phyloP scores from a whole-genome alignment of 1,140 invertebrate species.

The Heliconius hewitsoni region DNA sequence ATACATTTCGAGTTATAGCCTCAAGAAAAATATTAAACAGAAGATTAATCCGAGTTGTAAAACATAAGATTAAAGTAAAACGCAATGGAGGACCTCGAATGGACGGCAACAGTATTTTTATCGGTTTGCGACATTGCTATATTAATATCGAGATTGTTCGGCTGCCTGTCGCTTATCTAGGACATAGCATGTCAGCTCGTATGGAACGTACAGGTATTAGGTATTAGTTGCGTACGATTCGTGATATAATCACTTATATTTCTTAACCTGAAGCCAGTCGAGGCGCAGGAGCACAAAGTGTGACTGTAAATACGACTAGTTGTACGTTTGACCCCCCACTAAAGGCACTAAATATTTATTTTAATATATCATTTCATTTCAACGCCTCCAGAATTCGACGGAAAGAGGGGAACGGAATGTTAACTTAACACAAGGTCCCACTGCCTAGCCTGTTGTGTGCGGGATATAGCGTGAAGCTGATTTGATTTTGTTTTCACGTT shows the following conservation, averaged over 20 bases:
- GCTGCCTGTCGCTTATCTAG: constrained; percentile 72
- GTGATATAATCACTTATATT: constrained; percentile 70
- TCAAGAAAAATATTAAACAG: background rate
- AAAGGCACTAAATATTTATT: too few relatives aligned
- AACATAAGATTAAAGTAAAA: constrained; percentile 33
- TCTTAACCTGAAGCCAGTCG: constrained; percentile 29
- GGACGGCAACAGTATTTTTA: constrained; percentile 52
- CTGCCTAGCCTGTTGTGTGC: too few relatives aligned
- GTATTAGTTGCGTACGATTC: constrained; percentile 53
- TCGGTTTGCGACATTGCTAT: constrained; percentile 54
- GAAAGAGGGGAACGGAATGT: too few relatives aligned
- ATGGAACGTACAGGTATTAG: constrained; percentile 51
- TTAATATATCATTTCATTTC: too few relatives aligned
- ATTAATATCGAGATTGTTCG: constrained; percentile 57
- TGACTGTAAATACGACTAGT: too few relatives aligned
- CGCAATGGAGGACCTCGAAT: constrained; percentile 35
- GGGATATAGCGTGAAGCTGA: too few relatives aligned
- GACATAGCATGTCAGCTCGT: constrained; percentile 71
- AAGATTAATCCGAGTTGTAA: background rate
- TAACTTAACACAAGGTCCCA: too few relatives aligned
- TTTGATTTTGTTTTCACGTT: constrained; percentile 29
- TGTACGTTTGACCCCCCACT: too few relatives aligned
- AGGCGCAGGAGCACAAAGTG: too few relatives aligned
- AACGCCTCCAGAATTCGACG: too few relatives aligned
- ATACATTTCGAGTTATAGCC: too few relatives aligned